Evolutionary conservation across 1,140 invertebrate species (phyloP).

Genomic region (Tetragnatha versicolor): DNA sequence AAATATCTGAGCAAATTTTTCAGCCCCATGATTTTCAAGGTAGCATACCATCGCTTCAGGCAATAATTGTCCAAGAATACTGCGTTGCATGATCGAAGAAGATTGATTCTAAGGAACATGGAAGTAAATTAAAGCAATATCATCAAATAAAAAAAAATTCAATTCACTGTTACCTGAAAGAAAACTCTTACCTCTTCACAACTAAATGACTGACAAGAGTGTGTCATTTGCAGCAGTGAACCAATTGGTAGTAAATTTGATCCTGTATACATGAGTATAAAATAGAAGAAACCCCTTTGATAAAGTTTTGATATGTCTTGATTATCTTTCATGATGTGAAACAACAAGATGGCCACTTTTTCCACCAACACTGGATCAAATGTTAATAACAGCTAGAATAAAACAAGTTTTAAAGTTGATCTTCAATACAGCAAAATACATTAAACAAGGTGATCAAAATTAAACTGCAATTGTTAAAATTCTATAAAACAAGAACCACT

Average conservation of each 20-base stretch:
- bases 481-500: too few species aligned
- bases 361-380: slow-evolving; percentile 98
- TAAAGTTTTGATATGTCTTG: slow-evolving; percentile 93
- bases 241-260: slow-evolving; percentile 97
- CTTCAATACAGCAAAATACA: too few species aligned
- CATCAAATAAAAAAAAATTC: background rate
- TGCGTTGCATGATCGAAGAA: slow-evolving; percentile 60
- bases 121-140: background rate
- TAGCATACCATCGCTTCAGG: slow-evolving; percentile 99
- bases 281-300: slow-evolving; percentile 96
- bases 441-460: too few species aligned
- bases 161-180: background rate
- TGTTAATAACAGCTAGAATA: slow-evolving; percentile 82
- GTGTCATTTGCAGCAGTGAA: slow-evolving; percentile 90
- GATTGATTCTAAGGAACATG: slow-evolving; percentile 68
- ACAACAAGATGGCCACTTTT: slow-evolving; percentile 78
- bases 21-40: slow-evolving; percentile 96
- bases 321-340: slow-evolving; percentile 93
- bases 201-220: slow-evolving; percentile 92
- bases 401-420: too few species aligned
- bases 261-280: slow-evolving; percentile 99
- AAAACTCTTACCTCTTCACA: slow-evolving; percentile 78
- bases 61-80: slow-evolving; percentile 86
- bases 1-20: slow-evolving; percentile 99
- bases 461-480: too few species aligned